These are phyloP conservation scores for Hoplodrina ambigua DNA, from an alignment of 2,888 invertebrate genomes.

Conservation along the genomic window DNA sequence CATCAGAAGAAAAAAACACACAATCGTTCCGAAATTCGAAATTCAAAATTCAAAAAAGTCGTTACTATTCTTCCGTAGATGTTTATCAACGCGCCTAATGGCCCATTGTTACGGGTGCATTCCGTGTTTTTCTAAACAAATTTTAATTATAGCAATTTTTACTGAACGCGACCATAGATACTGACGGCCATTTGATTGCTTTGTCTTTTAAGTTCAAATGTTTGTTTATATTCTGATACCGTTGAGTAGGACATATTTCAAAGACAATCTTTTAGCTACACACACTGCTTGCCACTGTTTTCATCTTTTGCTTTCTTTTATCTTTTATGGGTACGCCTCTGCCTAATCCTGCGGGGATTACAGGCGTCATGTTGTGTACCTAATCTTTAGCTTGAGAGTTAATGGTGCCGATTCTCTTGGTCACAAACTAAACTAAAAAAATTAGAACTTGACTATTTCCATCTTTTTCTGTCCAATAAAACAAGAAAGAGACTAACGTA, in stretches of 20 bases:
- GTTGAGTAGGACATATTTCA: conserved; percentile 59
- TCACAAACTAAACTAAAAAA: too few species aligned
- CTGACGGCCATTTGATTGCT: conserved; percentile 55
- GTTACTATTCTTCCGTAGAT: conserved; percentile 77
- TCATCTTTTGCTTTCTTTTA: too few species aligned
- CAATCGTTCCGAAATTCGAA: conserved; percentile 60
- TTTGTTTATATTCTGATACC: conserved; percentile 59
- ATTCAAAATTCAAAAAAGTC: conserved; percentile 63
- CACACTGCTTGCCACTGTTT: too few species aligned
- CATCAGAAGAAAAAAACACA: conserved; percentile 45
- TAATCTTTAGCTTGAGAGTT: too few species aligned
- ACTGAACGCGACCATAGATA: conserved; percentile 78
- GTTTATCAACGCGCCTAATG: conserved; percentile 87
- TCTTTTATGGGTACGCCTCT: too few species aligned
- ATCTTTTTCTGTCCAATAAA: too few species aligned
- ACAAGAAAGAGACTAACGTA: too few species aligned
- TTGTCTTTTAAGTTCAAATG: conserved; percentile 58
- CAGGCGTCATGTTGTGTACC: too few species aligned
- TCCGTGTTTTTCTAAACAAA: conserved; percentile 76
- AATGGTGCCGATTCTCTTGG: too few species aligned
- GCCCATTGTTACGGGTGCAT: conserved; percentile 83
- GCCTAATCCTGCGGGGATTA: too few species aligned
- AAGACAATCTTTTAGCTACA: conserved; percentile 41
- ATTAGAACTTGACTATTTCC: too few species aligned
- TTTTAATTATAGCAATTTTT: conserved; percentile 89